phyloP scores from a whole-genome alignment of 2,888 invertebrate genomes.

The Caenorhabditis angaria region DNA sequence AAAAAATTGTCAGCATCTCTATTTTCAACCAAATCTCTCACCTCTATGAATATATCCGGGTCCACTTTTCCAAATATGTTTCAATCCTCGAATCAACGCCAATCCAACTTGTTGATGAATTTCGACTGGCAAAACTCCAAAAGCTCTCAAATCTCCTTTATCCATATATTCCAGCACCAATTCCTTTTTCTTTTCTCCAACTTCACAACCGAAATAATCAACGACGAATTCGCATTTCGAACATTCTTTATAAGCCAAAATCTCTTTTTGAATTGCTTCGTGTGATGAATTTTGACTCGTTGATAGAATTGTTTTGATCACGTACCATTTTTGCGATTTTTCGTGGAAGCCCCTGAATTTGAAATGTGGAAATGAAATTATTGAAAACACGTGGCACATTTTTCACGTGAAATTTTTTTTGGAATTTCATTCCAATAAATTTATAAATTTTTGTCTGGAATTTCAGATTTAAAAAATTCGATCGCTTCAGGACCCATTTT shows the following conservation, averaged over 20 bases:
- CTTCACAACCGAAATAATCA: constrained; percentile 32
- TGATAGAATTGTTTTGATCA: constrained; percentile 36
- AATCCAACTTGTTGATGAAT: constrained; percentile 34
- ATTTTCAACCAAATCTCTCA: not conserved
- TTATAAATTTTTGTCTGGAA: not conserved
- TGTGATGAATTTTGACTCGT: constrained; percentile 12
- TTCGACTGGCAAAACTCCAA: constrained; percentile 19
- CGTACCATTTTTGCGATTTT: constrained; percentile 35
- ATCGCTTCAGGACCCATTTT: too few species aligned
- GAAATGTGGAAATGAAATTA: too few species aligned
- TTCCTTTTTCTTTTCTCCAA: constrained; percentile 17
- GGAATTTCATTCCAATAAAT: too few species aligned
- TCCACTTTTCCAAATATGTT: constrained; percentile 32
- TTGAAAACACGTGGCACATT: too few species aligned
- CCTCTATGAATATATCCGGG: constrained; percentile 39
- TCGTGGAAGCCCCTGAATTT: constrained; percentile 26
- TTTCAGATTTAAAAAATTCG: too few species aligned
- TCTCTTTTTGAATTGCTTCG: constrained; percentile 30
- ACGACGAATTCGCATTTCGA: constrained; percentile 35
- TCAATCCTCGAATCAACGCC: constrained; percentile 28
- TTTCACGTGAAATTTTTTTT: too few species aligned
- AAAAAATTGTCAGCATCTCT: too few species aligned
- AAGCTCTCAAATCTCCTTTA: constrained; percentile 26
- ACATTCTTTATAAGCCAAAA: constrained; percentile 31
- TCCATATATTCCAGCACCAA: constrained; percentile 39